Conservation (phyloP, 1,140 invertebrate species). For the Xylocopa sonorina region DNA sequence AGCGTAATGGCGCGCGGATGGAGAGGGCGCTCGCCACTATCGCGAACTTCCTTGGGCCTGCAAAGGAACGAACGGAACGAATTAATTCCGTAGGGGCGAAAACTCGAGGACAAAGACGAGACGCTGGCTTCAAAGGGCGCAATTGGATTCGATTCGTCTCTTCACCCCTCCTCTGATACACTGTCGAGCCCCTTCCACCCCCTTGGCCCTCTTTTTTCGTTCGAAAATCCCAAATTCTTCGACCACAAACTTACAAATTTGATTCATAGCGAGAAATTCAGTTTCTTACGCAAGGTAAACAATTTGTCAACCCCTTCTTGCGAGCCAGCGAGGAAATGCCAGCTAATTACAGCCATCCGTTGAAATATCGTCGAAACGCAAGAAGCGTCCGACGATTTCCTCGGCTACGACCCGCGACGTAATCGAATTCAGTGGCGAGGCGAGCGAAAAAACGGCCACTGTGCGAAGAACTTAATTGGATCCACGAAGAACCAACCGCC, state of each 20-base stretch:
- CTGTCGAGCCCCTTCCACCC: too few species aligned
- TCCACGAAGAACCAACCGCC: neutral
- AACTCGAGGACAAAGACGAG: constrained; percentile 70
- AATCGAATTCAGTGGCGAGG: constrained; percentile 14
- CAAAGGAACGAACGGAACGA: constrained; percentile 65
- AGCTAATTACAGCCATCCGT: constrained; percentile 25
- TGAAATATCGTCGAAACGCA: constrained; percentile 28
- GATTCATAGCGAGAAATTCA: neutral
- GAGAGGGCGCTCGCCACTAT: constrained; percentile 44
- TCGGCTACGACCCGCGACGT: neutral
- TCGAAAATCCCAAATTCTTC: too few species aligned
- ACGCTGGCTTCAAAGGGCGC: constrained; percentile 67
- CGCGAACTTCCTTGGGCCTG: constrained; percentile 55
- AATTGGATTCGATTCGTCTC: constrained; percentile 54
- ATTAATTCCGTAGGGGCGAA: constrained; percentile 74
- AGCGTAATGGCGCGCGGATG: constrained; percentile 44
- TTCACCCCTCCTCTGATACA: too few species aligned
- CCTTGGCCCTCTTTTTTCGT: too few species aligned
- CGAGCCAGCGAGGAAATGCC: neutral
- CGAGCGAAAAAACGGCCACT: neutral
- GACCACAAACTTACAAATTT: too few species aligned
- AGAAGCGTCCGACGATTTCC: constrained; percentile 30
- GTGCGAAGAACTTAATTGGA: constrained; percentile 36
- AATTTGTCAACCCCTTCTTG: constrained; percentile 24
- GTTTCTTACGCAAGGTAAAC: constrained; percentile 6